Base-by-base conservation (phyloP, 2,113 vertebrate genomes). In the Henicopernis longicauda region DNA sequence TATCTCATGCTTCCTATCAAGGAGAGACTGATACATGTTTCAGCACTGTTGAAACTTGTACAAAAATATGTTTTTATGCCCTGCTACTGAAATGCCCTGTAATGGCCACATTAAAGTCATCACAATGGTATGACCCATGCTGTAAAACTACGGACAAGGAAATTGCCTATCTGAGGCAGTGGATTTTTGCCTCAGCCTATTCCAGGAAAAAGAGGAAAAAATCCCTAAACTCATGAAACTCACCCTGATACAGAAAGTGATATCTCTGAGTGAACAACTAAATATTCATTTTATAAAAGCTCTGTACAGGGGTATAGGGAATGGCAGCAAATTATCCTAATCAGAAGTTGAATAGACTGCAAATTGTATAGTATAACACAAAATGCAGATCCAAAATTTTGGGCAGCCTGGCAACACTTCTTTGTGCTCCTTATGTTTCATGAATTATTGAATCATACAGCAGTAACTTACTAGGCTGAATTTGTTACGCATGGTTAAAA, bases 371-470 rank as follows among this genome's bases (percentile, higher is more conserved):
- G 21, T 25, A 13, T 29, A 79, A 71, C 29, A 49, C 26, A 67
- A 91, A 52, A 65, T 58, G 17, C 20, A 93, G 49, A 61, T 77
- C 10, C 32, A 76, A 88, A 85, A 62, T 65, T 45, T 61, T 90
- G 61, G 32, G 66, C 49, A 93, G 42, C 45, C 50, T 91, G 57
- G 52, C 19, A 89, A 69, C 23, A 27, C 3, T 85, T 74, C 44
- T 86, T 95, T 86, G 20, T 3, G 1, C 11, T 91, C 59, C 66
- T 57, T 74, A 54, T 65, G 34, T 73, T 95, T 85, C 54, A 90
- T 91, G 66, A 91, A 92, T 94, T 88, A 91, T 91, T 90, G n/a
- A 95, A 65, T 57, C 42, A 83, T 62, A 62, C 18, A 78, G 47
- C 61, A 89, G 57, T 63, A 87, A 47, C 89, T 80, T 86, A 77